phyloP scores from a whole-genome alignment of 2,888 invertebrate genomes.

The Rotaria socialis region DNA sequence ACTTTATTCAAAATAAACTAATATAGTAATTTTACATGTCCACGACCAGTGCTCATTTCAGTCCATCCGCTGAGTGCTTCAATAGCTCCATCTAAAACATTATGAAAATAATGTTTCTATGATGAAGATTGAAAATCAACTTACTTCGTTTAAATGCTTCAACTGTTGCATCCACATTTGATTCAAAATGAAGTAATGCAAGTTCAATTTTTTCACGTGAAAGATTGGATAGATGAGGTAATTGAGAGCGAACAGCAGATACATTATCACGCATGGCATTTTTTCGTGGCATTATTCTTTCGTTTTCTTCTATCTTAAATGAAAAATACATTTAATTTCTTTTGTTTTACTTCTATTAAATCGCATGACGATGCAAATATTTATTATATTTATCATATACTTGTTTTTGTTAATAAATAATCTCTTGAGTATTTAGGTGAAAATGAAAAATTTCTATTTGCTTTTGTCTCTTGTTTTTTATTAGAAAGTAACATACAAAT shows the following conservation, averaged over 20 bases:
- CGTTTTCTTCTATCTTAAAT: neutral
- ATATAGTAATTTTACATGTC: neutral
- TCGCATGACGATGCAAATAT: neutral
- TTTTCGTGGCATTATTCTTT: slow-evolving; percentile 9
- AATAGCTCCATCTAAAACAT: neutral
- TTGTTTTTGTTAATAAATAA: neutral
- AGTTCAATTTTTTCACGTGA: slow-evolving; percentile 30
- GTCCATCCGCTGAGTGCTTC: slow-evolving; percentile 17
- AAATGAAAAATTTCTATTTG: neutral
- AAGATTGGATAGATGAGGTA: neutral
- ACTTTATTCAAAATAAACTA: neutral
- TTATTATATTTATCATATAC: neutral
- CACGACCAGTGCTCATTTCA: neutral
- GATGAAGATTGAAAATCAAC: neutral
- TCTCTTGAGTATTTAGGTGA: neutral
- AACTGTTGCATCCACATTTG: slow-evolving; percentile 3
- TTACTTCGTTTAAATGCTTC: slow-evolving; percentile 33
- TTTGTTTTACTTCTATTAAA: neutral
- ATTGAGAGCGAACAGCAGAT: neutral
- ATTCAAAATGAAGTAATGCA: neutral
- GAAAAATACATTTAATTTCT: no score
- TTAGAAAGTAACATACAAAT: neutral
- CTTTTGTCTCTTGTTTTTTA: neutral
- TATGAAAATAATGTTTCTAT: no score
- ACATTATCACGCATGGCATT: slow-evolving; percentile 30